Evolutionary conservation across 2,113 vertebrate genomes (phyloP), one percentile per base, ranked within the genome.

Genomic region (Pycnonotus jocosus): DNA sequence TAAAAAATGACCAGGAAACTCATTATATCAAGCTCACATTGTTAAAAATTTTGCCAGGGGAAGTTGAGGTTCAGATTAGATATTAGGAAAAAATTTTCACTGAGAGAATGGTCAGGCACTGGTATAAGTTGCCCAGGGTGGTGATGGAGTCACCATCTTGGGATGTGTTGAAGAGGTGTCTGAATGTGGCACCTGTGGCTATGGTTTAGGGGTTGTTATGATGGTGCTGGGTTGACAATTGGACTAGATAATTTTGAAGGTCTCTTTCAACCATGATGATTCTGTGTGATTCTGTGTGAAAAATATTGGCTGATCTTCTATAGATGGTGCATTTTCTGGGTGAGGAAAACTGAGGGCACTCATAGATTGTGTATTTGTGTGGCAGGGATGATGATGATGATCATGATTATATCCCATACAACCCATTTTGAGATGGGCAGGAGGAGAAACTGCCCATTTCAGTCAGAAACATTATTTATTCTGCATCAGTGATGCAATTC

Each of bases 141-240:
- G 18, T 60, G 38, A 15, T 44, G 23, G 37, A 77, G 17, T 53
- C 45, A 53, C 23, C 27, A 27, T 10, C 18, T 37, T 4, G 3
- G 25, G 37, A 37, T 0, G 0, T 69, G 18, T 38, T 61, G 33
- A 86, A 58, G 37, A 45, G 33, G 28, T 0, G 0, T 19, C 27
- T 69, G 33, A 51, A 53, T 45, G 54, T 38, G 37, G 12, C 33
- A 60, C 27, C 33, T 69, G 17, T 14, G 45, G 22, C 56, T 44
- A 15, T 69, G 37, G 45, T 86, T 61, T 77, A 60, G 47, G 27
- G 12, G 18, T 38, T 21, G 45, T 61, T 86, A 33, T 51, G 37
- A 28, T 77, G 45, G 9, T 60, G 38, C 22, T 86, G 22, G 18
- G 10, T 38, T 68, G 45, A 51, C 37, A 33, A 11, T 0, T 33